phyloP scores from a whole-genome alignment of 35 echinoderm and acorn worm genomes.

The Acanthaster planci region DNA sequence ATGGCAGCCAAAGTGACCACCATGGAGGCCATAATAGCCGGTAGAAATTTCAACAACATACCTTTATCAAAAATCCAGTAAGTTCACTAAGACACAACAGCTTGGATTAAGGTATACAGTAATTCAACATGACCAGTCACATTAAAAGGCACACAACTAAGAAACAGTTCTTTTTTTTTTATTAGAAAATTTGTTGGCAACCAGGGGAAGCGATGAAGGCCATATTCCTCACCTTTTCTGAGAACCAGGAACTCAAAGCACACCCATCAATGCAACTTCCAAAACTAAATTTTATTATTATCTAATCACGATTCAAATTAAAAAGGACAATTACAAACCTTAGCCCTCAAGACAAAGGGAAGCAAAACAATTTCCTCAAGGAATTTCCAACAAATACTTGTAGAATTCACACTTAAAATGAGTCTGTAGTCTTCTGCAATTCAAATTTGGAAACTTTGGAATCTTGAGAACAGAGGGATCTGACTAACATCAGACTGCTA shows the following conservation, averaged over 20 bases:
- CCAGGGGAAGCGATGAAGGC: not conserved
- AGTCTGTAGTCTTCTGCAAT: not conserved
- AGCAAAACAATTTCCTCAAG: not conserved
- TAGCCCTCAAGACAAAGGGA: not conserved
- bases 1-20: too few species aligned
- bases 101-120: not conserved
- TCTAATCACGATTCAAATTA: not conserved
- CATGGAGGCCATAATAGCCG: too few species aligned
- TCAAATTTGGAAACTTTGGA: not conserved
- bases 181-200: not conserved
- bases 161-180: not conserved
- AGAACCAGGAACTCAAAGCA: constrained; percentile 9
- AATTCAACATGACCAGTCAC: not conserved
- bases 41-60: too few species aligned
- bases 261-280: not conserved
- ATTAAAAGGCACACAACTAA: not conserved
- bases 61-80: not conserved
- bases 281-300: constrained; percentile 1
- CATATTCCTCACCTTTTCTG: not conserved
- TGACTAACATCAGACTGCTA: not conserved
- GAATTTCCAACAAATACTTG: not conserved
- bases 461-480: not conserved
- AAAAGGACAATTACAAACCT: constrained; percentile 12
- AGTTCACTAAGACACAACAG: not conserved
- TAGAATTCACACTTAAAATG: not conserved